These are phyloP conservation scores for Catalaphyllia jardinei DNA, from an alignment of 64 coral and sea anemone genomes.

Conservation along the genomic window DNA sequence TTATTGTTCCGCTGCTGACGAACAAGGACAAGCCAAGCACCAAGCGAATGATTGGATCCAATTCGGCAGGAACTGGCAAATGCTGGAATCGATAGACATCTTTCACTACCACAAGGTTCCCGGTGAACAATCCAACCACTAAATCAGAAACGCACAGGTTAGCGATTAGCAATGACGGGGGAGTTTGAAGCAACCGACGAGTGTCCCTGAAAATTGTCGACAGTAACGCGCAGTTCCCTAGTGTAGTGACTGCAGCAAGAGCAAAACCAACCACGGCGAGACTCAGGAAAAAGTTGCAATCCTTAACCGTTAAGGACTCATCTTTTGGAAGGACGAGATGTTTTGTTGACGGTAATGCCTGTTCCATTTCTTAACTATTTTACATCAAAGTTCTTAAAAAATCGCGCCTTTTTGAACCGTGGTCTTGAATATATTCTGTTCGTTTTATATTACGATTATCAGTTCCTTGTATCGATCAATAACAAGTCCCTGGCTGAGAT, in stretches of 20 bases:
- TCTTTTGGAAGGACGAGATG: not conserved
- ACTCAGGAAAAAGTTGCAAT: not conserved
- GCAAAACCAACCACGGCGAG: constrained; percentile 2
- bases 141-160: constrained; percentile 27
- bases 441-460: too few species aligned
- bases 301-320: not conserved
- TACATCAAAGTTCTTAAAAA: not conserved
- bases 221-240: not conserved
- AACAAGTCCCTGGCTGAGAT: too few species aligned
- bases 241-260: not conserved
- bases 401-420: too few species aligned
- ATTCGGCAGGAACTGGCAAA: not conserved
- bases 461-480: too few species aligned
- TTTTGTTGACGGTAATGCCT: too few species aligned
- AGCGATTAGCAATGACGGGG: constrained; percentile 26
- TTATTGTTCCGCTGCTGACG: constrained; percentile 34
- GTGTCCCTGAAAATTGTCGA: constrained; percentile 28
- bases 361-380: not conserved
- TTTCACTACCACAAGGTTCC: constrained; percentile 9
- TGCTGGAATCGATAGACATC: constrained; percentile 19
- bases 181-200: constrained; percentile 20
- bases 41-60: constrained; percentile 13
- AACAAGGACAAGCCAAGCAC: constrained; percentile 16
- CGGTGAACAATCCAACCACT: not conserved
- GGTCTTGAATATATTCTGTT: too few species aligned